phyloP scores from a whole-genome alignment of 2,113 vertebrate species.

The Egretta garzetta region DNA sequence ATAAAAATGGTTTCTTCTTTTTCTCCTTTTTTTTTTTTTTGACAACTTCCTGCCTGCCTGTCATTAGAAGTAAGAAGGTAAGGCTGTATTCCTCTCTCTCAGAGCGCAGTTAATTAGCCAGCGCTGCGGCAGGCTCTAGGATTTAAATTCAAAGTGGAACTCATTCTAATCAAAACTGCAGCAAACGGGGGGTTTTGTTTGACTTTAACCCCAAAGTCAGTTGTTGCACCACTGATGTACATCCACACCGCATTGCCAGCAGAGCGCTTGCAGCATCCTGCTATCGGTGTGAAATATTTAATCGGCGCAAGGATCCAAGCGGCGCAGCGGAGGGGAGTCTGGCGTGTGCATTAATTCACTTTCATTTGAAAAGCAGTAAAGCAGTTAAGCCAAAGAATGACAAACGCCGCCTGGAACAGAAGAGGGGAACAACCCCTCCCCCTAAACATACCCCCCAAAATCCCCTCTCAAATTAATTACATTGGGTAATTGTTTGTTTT shows the following conservation, averaged over 20 bases:
- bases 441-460: background rate
- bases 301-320: conserved; percentile 60
- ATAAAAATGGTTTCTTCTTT: background rate
- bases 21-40: background rate
- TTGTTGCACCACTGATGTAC: conserved; percentile 48
- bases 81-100: conserved; percentile 11
- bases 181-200: conserved; percentile 55
- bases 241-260: conserved; percentile 36
- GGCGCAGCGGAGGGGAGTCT: conserved; percentile 49
- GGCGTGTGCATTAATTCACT: conserved; percentile 57
- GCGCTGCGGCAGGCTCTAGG: conserved; percentile 18
- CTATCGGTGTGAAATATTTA: conserved; percentile 66
- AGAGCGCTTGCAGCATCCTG: conserved; percentile 59
- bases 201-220: conserved; percentile 50
- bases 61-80: conserved; percentile 25
- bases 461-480: background rate
- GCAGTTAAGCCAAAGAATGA: conserved; percentile 43
- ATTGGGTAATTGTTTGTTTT: background rate
- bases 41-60: conserved; percentile 19
- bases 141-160: conserved; percentile 63
- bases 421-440: background rate
- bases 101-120: conserved; percentile 59
- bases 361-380: conserved; percentile 62
- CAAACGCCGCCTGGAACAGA: background rate
- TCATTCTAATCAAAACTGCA: conserved; percentile 56